Percentiles rank a stretch among this genome's conserved stretches.
Conservation (phyloP, 2,888 invertebrate genomes). For the Cataglyphis livida region DNA sequence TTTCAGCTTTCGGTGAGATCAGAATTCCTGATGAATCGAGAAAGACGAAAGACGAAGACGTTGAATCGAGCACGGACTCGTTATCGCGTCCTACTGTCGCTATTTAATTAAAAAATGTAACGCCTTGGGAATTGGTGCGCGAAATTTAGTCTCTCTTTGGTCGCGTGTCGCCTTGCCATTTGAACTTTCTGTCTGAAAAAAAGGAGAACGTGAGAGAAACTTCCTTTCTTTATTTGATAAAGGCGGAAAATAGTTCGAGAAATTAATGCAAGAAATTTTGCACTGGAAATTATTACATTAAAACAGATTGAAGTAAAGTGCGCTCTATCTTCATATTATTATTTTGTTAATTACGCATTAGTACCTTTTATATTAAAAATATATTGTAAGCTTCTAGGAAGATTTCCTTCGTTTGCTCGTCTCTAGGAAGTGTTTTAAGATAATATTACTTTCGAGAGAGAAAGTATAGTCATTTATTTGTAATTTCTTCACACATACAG, state of each 20-base stretch:
- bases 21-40: slow-evolving; percentile 38
- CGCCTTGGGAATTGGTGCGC: slow-evolving; percentile 26
- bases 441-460: slow-evolving; percentile 19
- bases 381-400: not conserved
- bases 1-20: slow-evolving; percentile 45
- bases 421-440: not conserved
- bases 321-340: not conserved
- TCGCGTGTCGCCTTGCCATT: slow-evolving; percentile 5
- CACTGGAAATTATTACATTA: not conserved
- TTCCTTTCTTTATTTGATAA: slow-evolving; percentile 4
- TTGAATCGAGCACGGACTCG: slow-evolving; percentile 38
- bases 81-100: slow-evolving; percentile 41
- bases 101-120: slow-evolving; percentile 52
- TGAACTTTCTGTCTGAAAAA: slow-evolving; percentile 30
- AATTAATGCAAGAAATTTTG: slow-evolving; percentile 10
- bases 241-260: not conserved
- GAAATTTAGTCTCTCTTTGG: slow-evolving; percentile 16
- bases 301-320: not conserved
- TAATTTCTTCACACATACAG: not conserved
- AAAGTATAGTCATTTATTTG: not conserved
- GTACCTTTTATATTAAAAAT: not conserved
- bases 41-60: slow-evolving; percentile 5
- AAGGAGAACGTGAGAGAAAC: slow-evolving; percentile 16
- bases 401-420: not conserved
- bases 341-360: not conserved